Base-by-base conservation (phyloP, 2,797 vertebrate species). In the Paramormyrops hopkinsi region DNA sequence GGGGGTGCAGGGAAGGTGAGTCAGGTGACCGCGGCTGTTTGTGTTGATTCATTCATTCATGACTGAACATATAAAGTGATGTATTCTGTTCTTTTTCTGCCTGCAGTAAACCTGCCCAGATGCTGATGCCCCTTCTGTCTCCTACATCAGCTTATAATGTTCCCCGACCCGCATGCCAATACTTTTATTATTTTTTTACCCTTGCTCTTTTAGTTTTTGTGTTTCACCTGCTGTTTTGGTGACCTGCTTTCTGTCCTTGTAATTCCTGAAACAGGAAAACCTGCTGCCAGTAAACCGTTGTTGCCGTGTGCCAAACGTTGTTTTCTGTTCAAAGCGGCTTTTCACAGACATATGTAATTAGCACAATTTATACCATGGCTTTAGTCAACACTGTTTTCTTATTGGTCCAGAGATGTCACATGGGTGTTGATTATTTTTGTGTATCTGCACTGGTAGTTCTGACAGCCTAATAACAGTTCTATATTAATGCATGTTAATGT, bases 41-140 rank as follows among this genome's bases (percentile, higher is more conserved):
- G 65, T 69, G 65, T 69, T 69, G 65, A 69, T 69, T 69, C 65
- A 69, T 69, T 79, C 73, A 79, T 79, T 79, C 73, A 79, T 79
- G 73, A 79, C 73, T 79, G 33, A 79, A 79, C 73, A 79, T 41
- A 76, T 79, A 44, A 44, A 79, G 73, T 7, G 73, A 79, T 79
- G 37, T 37, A 79, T 44, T 44, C 37, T 44, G 73, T n/a, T 79
- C 73, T 79, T 79, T 79, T 41, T 41, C 73, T 44, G 12, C 37
- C 73, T 76, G 73, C 69, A 41, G 69, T 76, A 79, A 79, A 19
- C 73, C 73, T 79, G 73, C 37, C 17, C 73, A 44, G 73, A 79
- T 79, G 73, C 73, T 8, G 37, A 8, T 19, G 14, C 37, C 17
- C 37, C 65, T 14, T 37, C 29, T 29, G 62, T 69, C 65, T 37